Percentiles rank a stretch among this genome's conserved stretches.
These are phyloP conservation scores for Hylaeus anthracinus DNA, from an alignment of 1,140 invertebrate species.

Conservation along the genomic window DNA sequence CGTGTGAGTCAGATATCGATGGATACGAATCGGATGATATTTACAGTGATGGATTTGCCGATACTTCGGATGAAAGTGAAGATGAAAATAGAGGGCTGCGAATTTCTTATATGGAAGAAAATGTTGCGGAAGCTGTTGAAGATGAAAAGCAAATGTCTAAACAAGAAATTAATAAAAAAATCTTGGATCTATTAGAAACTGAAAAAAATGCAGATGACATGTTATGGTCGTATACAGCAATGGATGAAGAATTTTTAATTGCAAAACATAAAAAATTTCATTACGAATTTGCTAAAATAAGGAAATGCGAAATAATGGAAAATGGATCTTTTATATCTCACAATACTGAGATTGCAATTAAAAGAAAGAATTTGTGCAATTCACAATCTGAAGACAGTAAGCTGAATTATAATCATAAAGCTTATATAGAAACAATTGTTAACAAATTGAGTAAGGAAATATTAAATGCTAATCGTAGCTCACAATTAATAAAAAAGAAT, in stretches of 20 bases:
- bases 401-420: slow-evolving; percentile 45
- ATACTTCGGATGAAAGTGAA: slow-evolving; percentile 74
- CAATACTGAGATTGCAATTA: slow-evolving; percentile 67
- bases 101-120: slow-evolving; percentile 91
- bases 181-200: slow-evolving; percentile 70
- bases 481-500: slow-evolving; percentile 28
- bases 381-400: not conserved
- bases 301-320: slow-evolving; percentile 63
- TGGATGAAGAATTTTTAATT: slow-evolving; percentile 58
- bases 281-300: slow-evolving; percentile 66
- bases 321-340: slow-evolving; percentile 68
- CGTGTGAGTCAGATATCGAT: slow-evolving; percentile 75
- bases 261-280: slow-evolving; percentile 65
- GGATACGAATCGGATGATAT: slow-evolving; percentile 79
- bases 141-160: slow-evolving; percentile 79
- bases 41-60: slow-evolving; percentile 73
- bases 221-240: slow-evolving; percentile 64
- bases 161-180: slow-evolving; percentile 74
- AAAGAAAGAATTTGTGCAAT: slow-evolving; percentile 61
- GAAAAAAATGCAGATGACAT: slow-evolving; percentile 71
- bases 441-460: slow-evolving; percentile 63
- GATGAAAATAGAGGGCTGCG: slow-evolving; percentile 82
- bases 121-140: slow-evolving; percentile 92
- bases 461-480: slow-evolving; percentile 31
- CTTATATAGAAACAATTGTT: slow-evolving; percentile 67